phyloP scores from a whole-genome alignment of 2,888 invertebrate species.

The Pristionchus japonicus region DNA sequence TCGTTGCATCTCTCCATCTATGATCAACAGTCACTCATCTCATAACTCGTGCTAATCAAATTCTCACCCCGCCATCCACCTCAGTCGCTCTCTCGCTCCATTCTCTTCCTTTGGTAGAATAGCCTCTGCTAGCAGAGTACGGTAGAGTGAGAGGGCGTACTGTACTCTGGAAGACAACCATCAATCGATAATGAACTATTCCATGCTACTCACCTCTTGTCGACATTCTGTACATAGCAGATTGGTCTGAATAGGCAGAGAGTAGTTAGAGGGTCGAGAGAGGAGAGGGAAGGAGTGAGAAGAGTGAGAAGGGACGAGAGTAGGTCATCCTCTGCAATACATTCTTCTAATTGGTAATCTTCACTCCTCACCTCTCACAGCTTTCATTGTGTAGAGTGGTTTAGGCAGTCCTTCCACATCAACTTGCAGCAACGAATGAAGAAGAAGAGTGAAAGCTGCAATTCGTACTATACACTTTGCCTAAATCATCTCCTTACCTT shows the following conservation, averaged over 20 bases:
- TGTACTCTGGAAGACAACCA: not conserved
- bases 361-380: constrained; percentile 6
- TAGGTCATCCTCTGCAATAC: constrained; percentile 5
- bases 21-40: not conserved
- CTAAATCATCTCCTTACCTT: not conserved
- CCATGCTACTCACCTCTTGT: constrained; percentile 25
- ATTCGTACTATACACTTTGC: not conserved
- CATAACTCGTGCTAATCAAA: no score
- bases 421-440: not conserved
- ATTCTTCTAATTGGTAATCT: not conserved
- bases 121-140: not conserved
- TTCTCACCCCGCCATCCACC: constrained; percentile 3
- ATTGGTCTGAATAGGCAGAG: constrained; percentile 28
- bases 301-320: constrained; percentile 18
- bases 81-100: not conserved
- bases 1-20: constrained; percentile 30
- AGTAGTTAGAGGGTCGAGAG: not conserved
- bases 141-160: constrained; percentile 7
- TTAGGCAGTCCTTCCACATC: constrained; percentile 31
- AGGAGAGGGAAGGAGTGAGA: constrained; percentile 26
- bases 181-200: no score
- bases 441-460: constrained; percentile 5
- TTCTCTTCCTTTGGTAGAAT: not conserved
- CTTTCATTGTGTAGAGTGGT: constrained; percentile 34
- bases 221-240: not conserved